phyloP scores from a whole-genome alignment of 2,888 invertebrate genomes.

The Scaptomyza flava region DNA sequence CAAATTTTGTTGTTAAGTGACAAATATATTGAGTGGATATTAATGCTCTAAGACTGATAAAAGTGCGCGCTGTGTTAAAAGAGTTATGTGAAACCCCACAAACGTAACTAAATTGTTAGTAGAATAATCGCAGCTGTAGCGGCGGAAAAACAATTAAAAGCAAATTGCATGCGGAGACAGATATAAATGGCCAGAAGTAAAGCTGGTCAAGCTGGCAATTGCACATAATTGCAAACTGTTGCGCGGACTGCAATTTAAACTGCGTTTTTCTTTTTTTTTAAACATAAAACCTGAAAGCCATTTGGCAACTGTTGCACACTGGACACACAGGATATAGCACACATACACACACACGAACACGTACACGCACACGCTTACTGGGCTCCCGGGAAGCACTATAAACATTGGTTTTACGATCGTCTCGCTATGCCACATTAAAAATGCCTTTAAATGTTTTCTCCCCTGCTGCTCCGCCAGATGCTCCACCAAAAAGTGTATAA shows the following conservation, averaged over 20 bases:
- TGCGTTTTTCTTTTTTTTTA: conserved; percentile 49
- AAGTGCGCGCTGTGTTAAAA: conserved; percentile 43
- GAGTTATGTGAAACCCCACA: conserved; percentile 26
- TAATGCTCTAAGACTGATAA: not conserved
- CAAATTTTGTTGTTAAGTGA: conserved; percentile 14
- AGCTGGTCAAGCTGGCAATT: conserved; percentile 31
- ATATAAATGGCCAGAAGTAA: conserved; percentile 2
- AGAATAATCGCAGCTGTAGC: conserved; percentile 32
- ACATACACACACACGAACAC: not conserved
- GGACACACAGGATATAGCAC: conserved; percentile 18
- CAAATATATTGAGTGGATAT: conserved; percentile 22
- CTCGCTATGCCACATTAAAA: conserved; percentile 70
- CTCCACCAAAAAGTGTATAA: conserved; percentile 49
- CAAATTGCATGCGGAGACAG: conserved; percentile 47
- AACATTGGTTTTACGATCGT: conserved; percentile 69
- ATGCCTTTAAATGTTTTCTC: conserved; percentile 59
- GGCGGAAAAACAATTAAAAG: conserved; percentile 55
- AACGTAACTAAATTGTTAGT: conserved; percentile 27
- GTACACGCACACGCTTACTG: not conserved
- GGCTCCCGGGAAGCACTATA: conserved; percentile 19
- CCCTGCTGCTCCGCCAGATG: conserved; percentile 21
- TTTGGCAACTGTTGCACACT: conserved; percentile 67
- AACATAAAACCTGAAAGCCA: conserved; percentile 61
- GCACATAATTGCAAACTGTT: conserved; percentile 79
- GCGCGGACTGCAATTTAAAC: conserved; percentile 60